Percentiles rank a stretch among this genome's conserved stretches.
phyloP scores from a whole-genome alignment of 1,140 invertebrate genomes.

The Bombus waltoni region DNA sequence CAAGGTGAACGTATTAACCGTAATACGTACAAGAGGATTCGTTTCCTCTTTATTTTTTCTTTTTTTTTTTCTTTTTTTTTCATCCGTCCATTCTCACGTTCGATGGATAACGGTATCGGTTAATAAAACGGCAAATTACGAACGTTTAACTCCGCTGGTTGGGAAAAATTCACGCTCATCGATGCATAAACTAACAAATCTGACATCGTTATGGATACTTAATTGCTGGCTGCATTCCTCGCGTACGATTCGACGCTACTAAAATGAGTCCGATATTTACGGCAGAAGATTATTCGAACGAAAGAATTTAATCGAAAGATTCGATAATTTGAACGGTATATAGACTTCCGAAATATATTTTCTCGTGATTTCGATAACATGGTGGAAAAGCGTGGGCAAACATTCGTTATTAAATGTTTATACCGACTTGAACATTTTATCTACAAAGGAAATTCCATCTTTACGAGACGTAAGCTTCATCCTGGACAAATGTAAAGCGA shows the following conservation, averaged over 20 bases:
- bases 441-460: background rate
- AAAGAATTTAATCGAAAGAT: background rate
- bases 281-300: too few relatives aligned
- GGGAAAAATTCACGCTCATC: constrained; percentile 17
- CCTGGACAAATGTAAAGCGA: background rate
- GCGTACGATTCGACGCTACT: too few relatives aligned
- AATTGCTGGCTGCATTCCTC: constrained; percentile 4
- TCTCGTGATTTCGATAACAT: too few relatives aligned
- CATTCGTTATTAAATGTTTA: too few relatives aligned
- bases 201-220: constrained; percentile 4
- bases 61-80: background rate
- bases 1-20: background rate
- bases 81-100: constrained; percentile 24
- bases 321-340: background rate
- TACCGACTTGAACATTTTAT: background rate
- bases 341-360: background rate
- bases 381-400: too few relatives aligned
- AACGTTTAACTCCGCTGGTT: constrained; percentile 10
- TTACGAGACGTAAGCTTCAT: background rate
- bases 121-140: too few relatives aligned
- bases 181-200: constrained; percentile 16
- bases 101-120: constrained; percentile 27
- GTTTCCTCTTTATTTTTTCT: background rate
- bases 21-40: background rate
- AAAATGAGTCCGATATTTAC: too few relatives aligned